Conservation (phyloP, 2,888 invertebrate species). For the Ditula angustiorana region DNA sequence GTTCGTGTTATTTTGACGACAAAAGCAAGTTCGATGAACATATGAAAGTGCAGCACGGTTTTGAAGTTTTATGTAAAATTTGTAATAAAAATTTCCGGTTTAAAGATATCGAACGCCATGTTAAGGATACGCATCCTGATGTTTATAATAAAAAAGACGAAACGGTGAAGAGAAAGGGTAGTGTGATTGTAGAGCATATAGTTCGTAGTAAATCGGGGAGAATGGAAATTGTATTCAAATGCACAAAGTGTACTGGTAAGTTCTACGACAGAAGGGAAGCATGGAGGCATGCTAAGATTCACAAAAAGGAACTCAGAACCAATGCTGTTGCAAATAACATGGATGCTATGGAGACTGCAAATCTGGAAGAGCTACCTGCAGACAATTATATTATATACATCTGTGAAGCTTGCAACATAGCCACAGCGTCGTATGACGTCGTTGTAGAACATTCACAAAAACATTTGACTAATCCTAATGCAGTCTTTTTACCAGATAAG, state of each 20-base stretch:
- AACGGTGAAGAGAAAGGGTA: not conserved
- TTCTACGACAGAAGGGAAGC: not conserved
- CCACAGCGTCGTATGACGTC: conserved; percentile 17
- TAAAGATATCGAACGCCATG: not conserved
- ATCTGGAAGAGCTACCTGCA: not conserved
- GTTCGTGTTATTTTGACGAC: not conserved
- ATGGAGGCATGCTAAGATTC: not conserved
- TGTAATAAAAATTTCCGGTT: not conserved
- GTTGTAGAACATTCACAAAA: conserved; percentile 31
- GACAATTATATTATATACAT: conserved; percentile 2
- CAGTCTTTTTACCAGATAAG: not conserved
- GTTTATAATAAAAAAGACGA: not conserved
- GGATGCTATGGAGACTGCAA: not conserved
- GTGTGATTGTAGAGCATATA: not conserved
- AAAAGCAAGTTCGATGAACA: not conserved
- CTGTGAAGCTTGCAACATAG: conserved; percentile 19
- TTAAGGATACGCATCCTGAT: conserved; percentile 1
- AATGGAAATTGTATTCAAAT: not conserved
- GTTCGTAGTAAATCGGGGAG: not conserved
- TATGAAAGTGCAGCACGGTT: not conserved
- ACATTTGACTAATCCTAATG: conserved; percentile 5
- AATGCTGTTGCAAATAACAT: no score
- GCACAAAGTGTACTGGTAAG: not conserved
- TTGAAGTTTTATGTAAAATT: not conserved
- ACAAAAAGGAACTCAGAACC: not conserved